These are phyloP conservation scores for Gnathonemus echidnorhynchus DNA, from an alignment of 2,113 vertebrate species.

Conservation along the genomic window DNA sequence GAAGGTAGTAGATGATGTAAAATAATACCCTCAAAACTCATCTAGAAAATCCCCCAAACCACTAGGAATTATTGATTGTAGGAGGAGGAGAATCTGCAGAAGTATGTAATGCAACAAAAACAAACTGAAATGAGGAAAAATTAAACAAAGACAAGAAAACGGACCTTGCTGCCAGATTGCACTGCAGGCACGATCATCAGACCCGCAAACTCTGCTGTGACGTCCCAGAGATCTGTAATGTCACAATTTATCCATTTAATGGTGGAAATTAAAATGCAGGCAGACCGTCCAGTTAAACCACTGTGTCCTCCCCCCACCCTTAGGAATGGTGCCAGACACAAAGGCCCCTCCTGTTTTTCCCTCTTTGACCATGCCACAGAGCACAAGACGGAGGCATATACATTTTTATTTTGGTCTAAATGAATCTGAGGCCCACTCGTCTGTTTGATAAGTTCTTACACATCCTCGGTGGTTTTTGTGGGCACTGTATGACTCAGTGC, in stretches of 20 bases:
- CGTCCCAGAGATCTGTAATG: neutral
- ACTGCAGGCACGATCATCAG: neutral
- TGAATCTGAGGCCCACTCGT: neutral
- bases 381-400: neutral
- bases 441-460: neutral
- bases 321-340: neutral
- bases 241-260: neutral
- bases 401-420: neutral
- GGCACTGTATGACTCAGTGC: neutral
- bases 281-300: neutral
- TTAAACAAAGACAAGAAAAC: neutral
- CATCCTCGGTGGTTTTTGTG: neutral
- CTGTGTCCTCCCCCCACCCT: neutral
- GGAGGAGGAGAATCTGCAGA: neutral
- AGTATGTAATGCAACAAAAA: neutral
- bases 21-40: slow-evolving; percentile 18
- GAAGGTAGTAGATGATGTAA: slow-evolving; percentile 25
- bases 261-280: neutral
- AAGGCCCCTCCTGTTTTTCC: neutral
- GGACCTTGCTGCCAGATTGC: neutral
- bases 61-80: slow-evolving; percentile 24
- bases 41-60: slow-evolving; percentile 24
- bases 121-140: neutral
- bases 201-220: neutral
- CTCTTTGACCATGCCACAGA: neutral